Conservation (phyloP, 2,113 vertebrate species). For the Scomber scombrus region DNA sequence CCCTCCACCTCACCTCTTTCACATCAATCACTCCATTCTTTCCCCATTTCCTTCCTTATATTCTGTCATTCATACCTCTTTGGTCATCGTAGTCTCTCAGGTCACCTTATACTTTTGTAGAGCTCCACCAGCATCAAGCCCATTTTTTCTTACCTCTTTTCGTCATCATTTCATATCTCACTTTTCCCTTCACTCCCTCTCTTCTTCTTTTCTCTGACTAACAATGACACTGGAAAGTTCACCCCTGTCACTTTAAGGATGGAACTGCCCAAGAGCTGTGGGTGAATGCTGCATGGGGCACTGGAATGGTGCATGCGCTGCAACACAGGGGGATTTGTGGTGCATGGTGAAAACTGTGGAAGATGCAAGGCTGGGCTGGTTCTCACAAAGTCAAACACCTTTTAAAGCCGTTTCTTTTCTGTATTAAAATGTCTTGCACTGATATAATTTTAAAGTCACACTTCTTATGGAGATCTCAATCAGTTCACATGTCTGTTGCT, state of each 20-base stretch:
- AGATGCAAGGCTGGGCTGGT: slow-evolving; percentile 65
- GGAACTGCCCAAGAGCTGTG: slow-evolving; percentile 75
- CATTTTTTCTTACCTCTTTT: slow-evolving; percentile 13
- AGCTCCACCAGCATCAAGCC: not conserved
- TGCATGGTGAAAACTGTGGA: slow-evolving; percentile 79
- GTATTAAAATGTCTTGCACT: not conserved
- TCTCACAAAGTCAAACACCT: not conserved
- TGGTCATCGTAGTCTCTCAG: not conserved
- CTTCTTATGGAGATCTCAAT: no score
- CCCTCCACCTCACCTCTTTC: not conserved
- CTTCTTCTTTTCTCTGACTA: slow-evolving; percentile 75
- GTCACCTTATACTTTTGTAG: slow-evolving; percentile 13
- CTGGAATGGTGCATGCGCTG: slow-evolving; percentile 84
- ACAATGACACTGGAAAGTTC: slow-evolving; percentile 75
- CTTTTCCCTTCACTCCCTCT: slow-evolving; percentile 68
- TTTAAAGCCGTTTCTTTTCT: not conserved
- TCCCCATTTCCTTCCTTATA: not conserved
- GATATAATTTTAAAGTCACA: no score
- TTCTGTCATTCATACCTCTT: slow-evolving; percentile 20
- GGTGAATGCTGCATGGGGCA: slow-evolving; percentile 87
- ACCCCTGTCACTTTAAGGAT: slow-evolving; percentile 72
- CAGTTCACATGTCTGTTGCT: no score
- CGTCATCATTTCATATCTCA: slow-evolving; percentile 21
- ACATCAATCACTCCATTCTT: not conserved
- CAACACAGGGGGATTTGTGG: slow-evolving; percentile 50